Base-by-base conservation (phyloP, 2,888 invertebrate genomes). In the Morpho helenor region DNA sequence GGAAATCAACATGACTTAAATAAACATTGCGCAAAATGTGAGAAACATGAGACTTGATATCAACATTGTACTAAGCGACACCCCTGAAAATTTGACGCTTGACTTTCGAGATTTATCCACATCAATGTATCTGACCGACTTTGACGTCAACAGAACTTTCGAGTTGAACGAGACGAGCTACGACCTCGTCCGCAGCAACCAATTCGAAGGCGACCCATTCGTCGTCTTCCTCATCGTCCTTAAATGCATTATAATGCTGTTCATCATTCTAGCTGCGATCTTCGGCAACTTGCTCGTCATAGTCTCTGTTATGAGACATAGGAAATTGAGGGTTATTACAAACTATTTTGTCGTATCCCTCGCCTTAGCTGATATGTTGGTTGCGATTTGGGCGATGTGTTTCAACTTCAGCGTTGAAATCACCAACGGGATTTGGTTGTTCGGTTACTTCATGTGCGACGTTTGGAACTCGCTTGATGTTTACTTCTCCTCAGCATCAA, bases 381-480 rank as follows among this genome's bases (percentile, higher is more conserved):
- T 99, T 0, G 98, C 98, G 0, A 94, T 97, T 42, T 96, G 96
- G 91, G 97, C 97, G 0, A 98, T 98, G 97, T 96, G 96, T 68
- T 97, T 97, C 82, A 97, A 97, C 90, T 96, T 97, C 68, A 95
- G 95, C 75, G 96, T 97, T 41, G 96, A 97, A 80, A 91, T 97
- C 16, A 95, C 96, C 1, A 95, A 96, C 16, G 95, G 95, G 8
- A 92, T 91, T 66, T 98, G 98, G 98, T 81, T 97, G 63, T 97
- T 98, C 73, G 97, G 97, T 0, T 94, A 95, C 72, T 95, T 96
- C 75, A 96, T 97, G 96, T 98, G 98, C 83, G 97, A 98, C 82
- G 96, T 98, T 10, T 99, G 98, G 96, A 98, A 98, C 83, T 97
- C 98, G 1, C 91, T 98, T 68, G 98, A 99, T 81, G 98, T 99